Base-by-base conservation (phyloP, 2,797 vertebrate species). In the Peromyscus attwateri region DNA sequence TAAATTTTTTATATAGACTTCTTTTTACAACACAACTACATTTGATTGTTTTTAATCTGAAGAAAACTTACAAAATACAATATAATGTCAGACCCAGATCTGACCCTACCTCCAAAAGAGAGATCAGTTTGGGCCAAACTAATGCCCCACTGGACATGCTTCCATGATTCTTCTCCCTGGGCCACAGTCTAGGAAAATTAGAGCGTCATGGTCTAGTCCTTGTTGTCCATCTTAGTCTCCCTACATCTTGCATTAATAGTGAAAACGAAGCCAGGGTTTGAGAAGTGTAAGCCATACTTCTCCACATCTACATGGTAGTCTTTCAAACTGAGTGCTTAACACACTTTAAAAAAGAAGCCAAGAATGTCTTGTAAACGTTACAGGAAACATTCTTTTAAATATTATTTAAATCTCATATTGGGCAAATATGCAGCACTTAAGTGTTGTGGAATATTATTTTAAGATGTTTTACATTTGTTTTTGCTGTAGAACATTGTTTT, bases 11-110 rank as follows among this genome's bases (percentile, higher is more conserved):
- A 34, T 81, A 1, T 23, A 84, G 21, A 91, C 21, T 88, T 82
- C 43, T 52, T 87, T 85, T 82, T n/a, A 70, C 97, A 97, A 64
- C 25, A 68, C 7, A 71, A 89, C 40, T 16, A 87, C 83, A 84
- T 55, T 16, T 92, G 27, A 88, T 73, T 31, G 31, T 90, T 66
- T 64, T 29, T 49, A 93, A 60, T 3, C 90, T 71, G 68, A 87
- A 83, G 19, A 46, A 97, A 94, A 93, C 31, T 43, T 4, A 93
- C 1, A 71, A 92, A 91, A 75, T 64, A 40, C 16, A 88, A 92
- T 73, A 46, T 57, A 94, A 84, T 71, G 84, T 73, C 77, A 96
- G 11, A 93, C 1, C 29, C n/a, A 95, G 81, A n/a, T 77, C 46
- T 82, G n/a, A 87, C 13, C 25, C 34, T 27, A 66, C 21, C 31